Percentiles rank a stretch among this genome's conserved stretches.
phyloP scores from a whole-genome alignment of 2,797 vertebrate species.

The Melanotaenia nigrans region DNA sequence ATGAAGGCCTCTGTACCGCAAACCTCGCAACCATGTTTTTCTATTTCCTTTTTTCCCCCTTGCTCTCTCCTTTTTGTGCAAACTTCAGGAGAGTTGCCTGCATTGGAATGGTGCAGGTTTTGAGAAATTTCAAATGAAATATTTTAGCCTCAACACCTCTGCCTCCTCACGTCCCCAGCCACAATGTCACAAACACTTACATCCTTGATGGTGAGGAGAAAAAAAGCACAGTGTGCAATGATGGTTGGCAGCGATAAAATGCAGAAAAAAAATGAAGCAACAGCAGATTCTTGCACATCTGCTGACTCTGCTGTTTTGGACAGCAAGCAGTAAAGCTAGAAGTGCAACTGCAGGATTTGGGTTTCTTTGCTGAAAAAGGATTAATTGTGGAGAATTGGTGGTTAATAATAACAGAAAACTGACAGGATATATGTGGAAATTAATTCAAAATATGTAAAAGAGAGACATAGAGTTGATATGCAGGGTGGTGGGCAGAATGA shows the following conservation, averaged over 20 bases:
- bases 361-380: slow-evolving; percentile 43
- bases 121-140: slow-evolving; percentile 75
- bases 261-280: slow-evolving; percentile 49
- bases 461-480: slow-evolving; percentile 29
- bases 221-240: slow-evolving; percentile 52
- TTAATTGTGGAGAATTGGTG: slow-evolving; percentile 37
- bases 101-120: slow-evolving; percentile 69
- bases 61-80: slow-evolving; percentile 23
- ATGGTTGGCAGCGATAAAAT: slow-evolving; percentile 60
- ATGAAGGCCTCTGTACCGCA: slow-evolving; percentile 55
- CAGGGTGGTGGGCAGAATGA: slow-evolving; percentile 24
- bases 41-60: slow-evolving; percentile 49
- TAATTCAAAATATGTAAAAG: slow-evolving; percentile 45
- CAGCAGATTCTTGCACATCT: slow-evolving; percentile 45
- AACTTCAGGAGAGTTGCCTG: slow-evolving; percentile 57
- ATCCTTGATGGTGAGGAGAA: slow-evolving; percentile 46
- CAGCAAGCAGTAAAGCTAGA: slow-evolving; percentile 43
- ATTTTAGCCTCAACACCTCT: slow-evolving; percentile 75
- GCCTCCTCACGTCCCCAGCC: slow-evolving; percentile 45
- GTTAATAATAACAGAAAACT: slow-evolving; percentile 59
- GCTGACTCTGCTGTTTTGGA: slow-evolving; percentile 62
- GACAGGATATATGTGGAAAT: slow-evolving; percentile 49
- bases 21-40: slow-evolving; percentile 55
- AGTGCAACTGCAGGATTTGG: slow-evolving; percentile 24
- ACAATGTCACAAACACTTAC: slow-evolving; percentile 80